These are phyloP conservation scores for Apis florea DNA, from an alignment of 1,140 invertebrate species.

Conservation along the genomic window DNA sequence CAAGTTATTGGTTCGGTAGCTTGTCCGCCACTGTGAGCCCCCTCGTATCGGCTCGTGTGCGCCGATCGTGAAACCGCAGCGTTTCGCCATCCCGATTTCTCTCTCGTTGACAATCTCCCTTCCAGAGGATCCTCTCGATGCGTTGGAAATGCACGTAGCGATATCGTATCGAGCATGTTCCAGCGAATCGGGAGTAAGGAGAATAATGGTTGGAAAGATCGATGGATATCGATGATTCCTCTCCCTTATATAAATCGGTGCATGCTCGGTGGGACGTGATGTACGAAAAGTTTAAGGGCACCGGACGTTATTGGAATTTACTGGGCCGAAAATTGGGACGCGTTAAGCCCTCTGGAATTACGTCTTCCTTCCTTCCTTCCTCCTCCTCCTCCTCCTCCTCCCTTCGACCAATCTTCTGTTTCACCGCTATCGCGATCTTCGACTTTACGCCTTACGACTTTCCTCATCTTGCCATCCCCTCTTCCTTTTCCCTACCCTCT, in stretches of 20 bases:
- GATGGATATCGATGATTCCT: conserved; percentile 71
- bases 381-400: conserved; percentile 42
- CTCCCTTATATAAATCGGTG: conserved; percentile 72
- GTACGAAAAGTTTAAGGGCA: conserved; percentile 71
- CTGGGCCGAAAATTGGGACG: conserved; percentile 73
- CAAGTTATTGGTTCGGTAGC: conserved; percentile 64
- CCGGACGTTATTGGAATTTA: conserved; percentile 76
- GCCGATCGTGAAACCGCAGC: conserved; percentile 41
- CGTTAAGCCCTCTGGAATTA: conserved; percentile 68
- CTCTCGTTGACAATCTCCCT: conserved; percentile 39
- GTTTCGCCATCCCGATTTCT: conserved; percentile 41
- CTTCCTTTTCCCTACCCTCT: background rate
- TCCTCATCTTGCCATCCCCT: conserved; percentile 26
- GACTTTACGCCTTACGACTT: conserved; percentile 40
- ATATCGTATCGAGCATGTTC: no score
- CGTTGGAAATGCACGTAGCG: no score
- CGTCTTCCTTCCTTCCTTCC: conserved; percentile 54
- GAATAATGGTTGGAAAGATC: conserved; percentile 22
- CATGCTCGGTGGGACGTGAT: conserved; percentile 57
- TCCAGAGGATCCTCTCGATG: background rate
- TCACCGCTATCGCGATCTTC: conserved; percentile 28
- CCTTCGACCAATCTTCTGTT: conserved; percentile 30
- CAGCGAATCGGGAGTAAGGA: no score
- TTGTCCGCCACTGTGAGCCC: conserved; percentile 51
- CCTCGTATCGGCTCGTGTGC: conserved; percentile 47